Conservation (phyloP, 2,888 invertebrate species). For the Punctoribates punctum region DNA sequence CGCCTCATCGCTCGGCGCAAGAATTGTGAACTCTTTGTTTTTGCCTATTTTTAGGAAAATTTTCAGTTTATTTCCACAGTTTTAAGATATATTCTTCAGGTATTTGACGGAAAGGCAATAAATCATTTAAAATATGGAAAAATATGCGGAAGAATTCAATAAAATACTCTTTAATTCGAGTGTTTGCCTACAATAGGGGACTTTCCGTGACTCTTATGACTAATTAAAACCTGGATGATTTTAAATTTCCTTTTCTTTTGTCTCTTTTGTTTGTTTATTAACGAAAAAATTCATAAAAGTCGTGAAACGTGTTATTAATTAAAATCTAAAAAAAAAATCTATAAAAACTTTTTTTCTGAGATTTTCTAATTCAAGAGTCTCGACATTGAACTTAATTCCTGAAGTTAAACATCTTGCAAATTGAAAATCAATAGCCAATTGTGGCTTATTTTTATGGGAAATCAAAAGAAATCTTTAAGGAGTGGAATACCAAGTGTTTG, state of each 20-base stretch:
- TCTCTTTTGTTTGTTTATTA: neutral
- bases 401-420: too few species aligned
- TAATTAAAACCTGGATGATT: neutral
- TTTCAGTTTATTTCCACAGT: neutral
- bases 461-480: too few species aligned
- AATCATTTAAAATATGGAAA: neutral
- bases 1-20: slow-evolving; percentile 46
- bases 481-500: slow-evolving; percentile 20
- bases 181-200: neutral
- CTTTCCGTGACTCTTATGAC: neutral
- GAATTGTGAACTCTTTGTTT: slow-evolving; percentile 42
- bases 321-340: neutral
- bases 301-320: slow-evolving; percentile 6
- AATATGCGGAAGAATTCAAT: neutral
- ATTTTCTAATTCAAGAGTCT: too few species aligned
- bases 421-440: too few species aligned
- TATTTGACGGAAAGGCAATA: neutral
- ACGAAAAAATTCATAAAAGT: neutral
- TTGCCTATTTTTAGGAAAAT: neutral
- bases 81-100: neutral
- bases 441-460: too few species aligned
- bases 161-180: neutral
- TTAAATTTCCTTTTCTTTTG: neutral
- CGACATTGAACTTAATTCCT: too few species aligned
- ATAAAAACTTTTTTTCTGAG: too few species aligned